Evolutionary conservation across 2,797 vertebrate species (phyloP).

Genomic region (Orestias chungarensis): DNA sequence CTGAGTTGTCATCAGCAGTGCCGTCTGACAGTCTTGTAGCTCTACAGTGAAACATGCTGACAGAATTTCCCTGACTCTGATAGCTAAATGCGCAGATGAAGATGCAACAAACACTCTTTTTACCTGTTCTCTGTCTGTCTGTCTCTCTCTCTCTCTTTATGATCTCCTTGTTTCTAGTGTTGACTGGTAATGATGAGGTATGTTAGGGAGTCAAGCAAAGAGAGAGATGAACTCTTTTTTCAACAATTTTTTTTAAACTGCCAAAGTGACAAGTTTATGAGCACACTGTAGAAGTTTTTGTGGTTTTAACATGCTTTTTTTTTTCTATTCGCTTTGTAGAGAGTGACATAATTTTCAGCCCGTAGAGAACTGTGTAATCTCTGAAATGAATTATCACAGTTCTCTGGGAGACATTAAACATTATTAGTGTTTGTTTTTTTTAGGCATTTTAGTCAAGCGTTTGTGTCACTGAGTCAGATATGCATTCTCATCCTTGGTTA

Average conservation of each 20-base stretch:
- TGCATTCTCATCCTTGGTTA: conserved; percentile 17
- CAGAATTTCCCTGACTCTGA: conserved; percentile 71
- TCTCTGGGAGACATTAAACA: conserved; percentile 12
- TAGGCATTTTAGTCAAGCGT: conserved; percentile 1
- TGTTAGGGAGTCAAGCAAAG: conserved; percentile 60
- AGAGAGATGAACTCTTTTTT: conserved; percentile 67
- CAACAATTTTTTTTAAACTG: no score
- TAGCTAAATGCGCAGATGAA: conserved; percentile 41
- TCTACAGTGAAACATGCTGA: conserved; percentile 73
- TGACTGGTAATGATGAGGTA: conserved; percentile 67
- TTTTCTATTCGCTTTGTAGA: conserved; percentile 27
- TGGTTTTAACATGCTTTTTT: conserved; percentile 21
- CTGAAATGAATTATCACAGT: conserved; percentile 36
- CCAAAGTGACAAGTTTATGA: conserved; percentile 30
- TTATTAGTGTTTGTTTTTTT: conserved; percentile 18
- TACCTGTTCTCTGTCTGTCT: conserved; percentile 39
- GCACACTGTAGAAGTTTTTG: conserved; percentile 11
- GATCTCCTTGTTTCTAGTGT: conserved; percentile 69
- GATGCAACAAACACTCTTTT: conserved; percentile 29
- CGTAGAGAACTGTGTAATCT: conserved; percentile 28
- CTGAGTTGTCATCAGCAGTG: conserved; percentile 58
- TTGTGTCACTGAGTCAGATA: conserved; percentile 14
- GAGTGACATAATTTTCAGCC: conserved; percentile 24
- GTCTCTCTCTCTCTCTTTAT: conserved; percentile 52
- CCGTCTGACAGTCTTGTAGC: conserved; percentile 72